Percentiles rank a stretch among this genome's conserved stretches.
These are phyloP conservation scores for Centropus bengalensis DNA, from an alignment of 2,113 vertebrate species.

Conservation along the genomic window DNA sequence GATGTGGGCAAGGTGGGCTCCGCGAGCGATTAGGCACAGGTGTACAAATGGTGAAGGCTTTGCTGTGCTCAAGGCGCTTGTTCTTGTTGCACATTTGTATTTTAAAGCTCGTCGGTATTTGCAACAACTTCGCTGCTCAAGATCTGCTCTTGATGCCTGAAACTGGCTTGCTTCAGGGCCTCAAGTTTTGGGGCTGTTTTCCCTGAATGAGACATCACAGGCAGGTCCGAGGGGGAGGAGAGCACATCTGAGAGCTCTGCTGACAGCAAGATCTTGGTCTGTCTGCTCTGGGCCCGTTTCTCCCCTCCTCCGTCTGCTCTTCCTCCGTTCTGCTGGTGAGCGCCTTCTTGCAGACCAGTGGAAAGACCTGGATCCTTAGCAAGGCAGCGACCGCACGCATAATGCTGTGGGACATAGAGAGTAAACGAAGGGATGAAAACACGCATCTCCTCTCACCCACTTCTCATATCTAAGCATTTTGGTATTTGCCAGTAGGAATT, in stretches of 20 bases:
- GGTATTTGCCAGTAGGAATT: background rate
- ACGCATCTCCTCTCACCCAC: background rate
- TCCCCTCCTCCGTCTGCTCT: background rate
- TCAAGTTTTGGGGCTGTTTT: background rate
- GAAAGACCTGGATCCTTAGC: background rate
- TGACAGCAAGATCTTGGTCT: background rate
- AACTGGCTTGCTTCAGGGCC: background rate
- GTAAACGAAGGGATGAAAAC: background rate
- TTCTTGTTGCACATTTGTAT: too few relatives aligned
- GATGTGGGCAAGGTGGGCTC: background rate
- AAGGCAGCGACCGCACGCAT: rapidly evolving
- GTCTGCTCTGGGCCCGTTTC: background rate
- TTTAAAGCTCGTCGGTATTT: background rate
- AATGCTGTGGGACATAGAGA: background rate
- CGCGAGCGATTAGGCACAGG: rapidly evolving
- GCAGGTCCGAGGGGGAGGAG: background rate
- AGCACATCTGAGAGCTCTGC: background rate
- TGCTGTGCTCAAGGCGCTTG: background rate
- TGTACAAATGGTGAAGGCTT: background rate
- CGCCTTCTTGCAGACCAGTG: background rate
- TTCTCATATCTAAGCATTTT: background rate
- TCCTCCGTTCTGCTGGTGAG: background rate
- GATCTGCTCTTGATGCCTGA: rapidly evolving
- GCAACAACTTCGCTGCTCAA: background rate
- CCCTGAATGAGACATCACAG: background rate